Evolutionary conservation across 1,140 invertebrate species (phyloP).

Genomic region (Drosophila elegans): DNA sequence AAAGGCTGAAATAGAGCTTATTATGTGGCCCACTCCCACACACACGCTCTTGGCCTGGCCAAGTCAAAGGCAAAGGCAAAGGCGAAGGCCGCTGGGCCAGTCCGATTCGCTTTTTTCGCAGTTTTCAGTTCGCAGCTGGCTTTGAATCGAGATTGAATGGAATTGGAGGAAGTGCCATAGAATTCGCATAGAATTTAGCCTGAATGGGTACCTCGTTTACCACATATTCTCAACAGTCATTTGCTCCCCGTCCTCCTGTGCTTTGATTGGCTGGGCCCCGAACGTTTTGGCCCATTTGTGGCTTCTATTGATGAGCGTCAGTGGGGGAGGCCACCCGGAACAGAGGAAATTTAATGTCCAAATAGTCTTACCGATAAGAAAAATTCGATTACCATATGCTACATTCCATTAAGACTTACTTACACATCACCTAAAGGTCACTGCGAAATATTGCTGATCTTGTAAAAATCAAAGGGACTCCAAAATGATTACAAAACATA

Average conservation of each 20-base stretch:
- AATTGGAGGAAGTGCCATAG: constrained; percentile 63
- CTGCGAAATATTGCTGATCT: no score
- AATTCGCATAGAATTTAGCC: constrained; percentile 56
- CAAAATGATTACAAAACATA: no score
- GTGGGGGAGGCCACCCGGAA: neutral
- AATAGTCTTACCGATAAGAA: neutral
- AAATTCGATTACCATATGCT: neutral
- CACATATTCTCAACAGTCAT: constrained; percentile 66
- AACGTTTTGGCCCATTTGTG: constrained; percentile 49
- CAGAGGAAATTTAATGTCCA: neutral
- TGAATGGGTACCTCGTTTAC: constrained; percentile 62
- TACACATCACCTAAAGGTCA: neutral
- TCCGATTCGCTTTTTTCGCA: constrained; percentile 64
- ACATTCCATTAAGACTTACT: neutral
- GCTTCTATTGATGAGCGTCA: constrained; percentile 41
- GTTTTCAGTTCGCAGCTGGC: constrained; percentile 69
- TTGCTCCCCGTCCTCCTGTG: constrained; percentile 8
- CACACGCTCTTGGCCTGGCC: constrained; percentile 18
- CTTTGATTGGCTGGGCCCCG: constrained; percentile 19
- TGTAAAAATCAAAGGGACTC: no score
- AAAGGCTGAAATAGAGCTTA: constrained; percentile 69
- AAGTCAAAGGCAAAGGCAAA: constrained; percentile 13
- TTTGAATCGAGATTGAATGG: constrained; percentile 76
- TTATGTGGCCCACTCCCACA: constrained; percentile 51
- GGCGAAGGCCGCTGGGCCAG: constrained; percentile 3